A percentile compares a stretch with the other conserved stretches of the same genome.
phyloP scores from a whole-genome alignment of 1,140 invertebrate species.

The Pseudomyrmex sp. region DNA sequence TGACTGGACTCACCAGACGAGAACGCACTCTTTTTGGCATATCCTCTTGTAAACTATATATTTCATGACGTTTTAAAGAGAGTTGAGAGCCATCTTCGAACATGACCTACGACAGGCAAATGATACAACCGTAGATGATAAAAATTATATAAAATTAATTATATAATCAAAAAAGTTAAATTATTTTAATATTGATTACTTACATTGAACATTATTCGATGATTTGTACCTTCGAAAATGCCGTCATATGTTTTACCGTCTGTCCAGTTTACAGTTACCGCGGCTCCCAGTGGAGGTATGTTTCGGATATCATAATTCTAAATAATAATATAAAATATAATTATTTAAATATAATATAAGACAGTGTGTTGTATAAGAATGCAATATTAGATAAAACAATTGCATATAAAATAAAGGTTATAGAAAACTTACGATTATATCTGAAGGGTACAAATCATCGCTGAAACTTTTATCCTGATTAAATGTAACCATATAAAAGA shows the following conservation, averaged over 20 bases:
- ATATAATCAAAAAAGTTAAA: slow-evolving; percentile 8
- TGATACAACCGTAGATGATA: neutral
- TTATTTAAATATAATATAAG: neutral
- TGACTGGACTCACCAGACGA: slow-evolving; percentile 85
- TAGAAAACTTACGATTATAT: slow-evolving; percentile 64
- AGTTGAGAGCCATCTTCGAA: slow-evolving; percentile 85
- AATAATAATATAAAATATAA: neutral
- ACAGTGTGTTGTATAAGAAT: neutral
- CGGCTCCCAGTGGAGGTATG: slow-evolving; percentile 83
- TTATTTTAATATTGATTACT: slow-evolving; percentile 64
- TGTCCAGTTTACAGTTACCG: slow-evolving; percentile 87
- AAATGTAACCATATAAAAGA: slow-evolving; percentile 88
- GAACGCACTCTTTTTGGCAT: slow-evolving; percentile 85
- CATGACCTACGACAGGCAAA: slow-evolving; percentile 81
- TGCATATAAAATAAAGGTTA: no score
- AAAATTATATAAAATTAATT: slow-evolving; percentile 5
- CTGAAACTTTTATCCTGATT: slow-evolving; percentile 87
- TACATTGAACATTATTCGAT: slow-evolving; percentile 86
- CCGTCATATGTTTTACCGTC: slow-evolving; percentile 87
- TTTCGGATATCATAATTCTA: slow-evolving; percentile 79
- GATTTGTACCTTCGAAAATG: slow-evolving; percentile 86
- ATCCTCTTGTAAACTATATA: slow-evolving; percentile 84
- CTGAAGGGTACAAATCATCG: slow-evolving; percentile 86
- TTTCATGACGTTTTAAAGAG: slow-evolving; percentile 82
- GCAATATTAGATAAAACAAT: no score